Conservation (phyloP, 2,113 vertebrate genomes). For the Myrmecophaga tridactyla region DNA sequence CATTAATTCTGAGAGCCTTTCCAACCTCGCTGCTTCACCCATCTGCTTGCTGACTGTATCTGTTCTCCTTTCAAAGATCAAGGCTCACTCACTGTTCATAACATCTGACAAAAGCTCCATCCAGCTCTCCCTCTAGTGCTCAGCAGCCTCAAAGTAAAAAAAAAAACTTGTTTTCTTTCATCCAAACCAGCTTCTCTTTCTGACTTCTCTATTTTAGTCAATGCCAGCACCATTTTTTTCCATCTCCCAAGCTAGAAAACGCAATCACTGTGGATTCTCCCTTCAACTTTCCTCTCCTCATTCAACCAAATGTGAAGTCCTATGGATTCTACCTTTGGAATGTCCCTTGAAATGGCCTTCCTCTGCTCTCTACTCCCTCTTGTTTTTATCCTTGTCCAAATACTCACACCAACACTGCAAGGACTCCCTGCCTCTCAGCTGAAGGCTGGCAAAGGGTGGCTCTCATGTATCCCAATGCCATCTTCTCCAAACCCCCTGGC, state of each 20-base stretch:
- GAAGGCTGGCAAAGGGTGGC: not conserved
- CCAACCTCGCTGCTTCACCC: not conserved
- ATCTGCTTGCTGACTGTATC: not conserved
- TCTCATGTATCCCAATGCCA: not conserved
- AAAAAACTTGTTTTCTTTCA: not conserved
- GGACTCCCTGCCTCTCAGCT: not conserved
- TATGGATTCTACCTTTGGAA: not conserved
- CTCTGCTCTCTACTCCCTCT: not conserved
- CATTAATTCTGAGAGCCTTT: not conserved
- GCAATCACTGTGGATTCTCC: not conserved
- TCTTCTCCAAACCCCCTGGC: not conserved
- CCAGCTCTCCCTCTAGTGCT: not conserved
- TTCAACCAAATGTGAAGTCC: not conserved
- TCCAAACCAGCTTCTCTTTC: not conserved
- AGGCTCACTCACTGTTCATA: not conserved
- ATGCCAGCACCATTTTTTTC: not conserved
- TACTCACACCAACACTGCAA: not conserved
- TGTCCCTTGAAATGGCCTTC: not conserved
- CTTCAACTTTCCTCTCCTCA: not conserved
- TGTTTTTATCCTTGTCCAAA: not conserved
- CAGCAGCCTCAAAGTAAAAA: not conserved
- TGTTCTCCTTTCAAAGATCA: not conserved
- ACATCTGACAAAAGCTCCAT: not conserved
- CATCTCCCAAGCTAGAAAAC: not conserved
- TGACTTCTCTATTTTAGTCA: not conserved